Evolutionary conservation across 2,797 vertebrate species (phyloP).

Genomic region (Corythornis leucogaster): DNA sequence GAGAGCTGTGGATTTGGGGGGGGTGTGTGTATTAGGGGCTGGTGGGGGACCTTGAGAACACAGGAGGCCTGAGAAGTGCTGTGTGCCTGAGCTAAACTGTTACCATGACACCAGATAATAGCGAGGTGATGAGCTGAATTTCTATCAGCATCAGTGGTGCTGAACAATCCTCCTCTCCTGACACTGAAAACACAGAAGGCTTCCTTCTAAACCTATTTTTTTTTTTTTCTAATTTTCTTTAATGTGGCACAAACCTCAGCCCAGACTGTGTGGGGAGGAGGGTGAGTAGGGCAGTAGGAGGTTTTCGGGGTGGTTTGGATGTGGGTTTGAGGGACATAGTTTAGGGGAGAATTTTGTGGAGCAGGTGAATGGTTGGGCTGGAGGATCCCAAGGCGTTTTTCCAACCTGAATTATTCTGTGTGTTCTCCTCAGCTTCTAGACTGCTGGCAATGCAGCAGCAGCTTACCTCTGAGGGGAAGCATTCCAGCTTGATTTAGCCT

Average conservation of each 20-base stretch:
- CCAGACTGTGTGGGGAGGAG: not conserved
- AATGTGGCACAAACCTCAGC: no score
- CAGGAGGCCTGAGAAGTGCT: not conserved
- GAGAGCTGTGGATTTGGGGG: not conserved
- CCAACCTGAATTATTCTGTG: no score
- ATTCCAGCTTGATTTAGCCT: not conserved
- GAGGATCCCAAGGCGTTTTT: no score
- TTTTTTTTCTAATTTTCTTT: no score
- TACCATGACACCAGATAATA: constrained; percentile 25
- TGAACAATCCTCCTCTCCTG: not conserved
- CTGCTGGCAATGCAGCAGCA: not conserved
- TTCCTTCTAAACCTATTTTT: not conserved
- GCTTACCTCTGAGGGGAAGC: not conserved
- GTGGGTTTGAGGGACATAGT: no score
- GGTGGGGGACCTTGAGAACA: not conserved
- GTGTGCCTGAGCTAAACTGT: not conserved
- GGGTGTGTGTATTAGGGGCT: not conserved
- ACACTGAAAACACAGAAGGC: not conserved
- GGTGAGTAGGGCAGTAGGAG: not conserved
- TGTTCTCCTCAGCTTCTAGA: not conserved
- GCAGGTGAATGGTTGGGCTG: no score
- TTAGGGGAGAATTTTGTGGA: no score
- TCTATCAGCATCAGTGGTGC: not conserved
- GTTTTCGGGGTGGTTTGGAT: no score
- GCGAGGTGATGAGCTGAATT: constrained; percentile 6